These are phyloP conservation scores for Xylophagus ater DNA, from an alignment of 2,888 invertebrate species.

Conservation along the genomic window DNA sequence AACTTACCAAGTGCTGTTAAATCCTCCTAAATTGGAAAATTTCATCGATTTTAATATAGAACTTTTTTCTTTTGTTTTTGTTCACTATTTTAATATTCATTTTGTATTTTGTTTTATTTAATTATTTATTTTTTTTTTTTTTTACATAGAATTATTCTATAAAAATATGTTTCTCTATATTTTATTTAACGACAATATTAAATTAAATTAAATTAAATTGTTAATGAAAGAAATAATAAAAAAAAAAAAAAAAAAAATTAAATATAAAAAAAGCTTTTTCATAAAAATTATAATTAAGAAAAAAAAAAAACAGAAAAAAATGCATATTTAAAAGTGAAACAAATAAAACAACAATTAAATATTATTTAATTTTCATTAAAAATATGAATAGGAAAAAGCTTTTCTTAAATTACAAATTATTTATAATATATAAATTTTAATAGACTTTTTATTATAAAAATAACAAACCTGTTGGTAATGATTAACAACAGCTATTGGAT, in stretches of 20 bases:
- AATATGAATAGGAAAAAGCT: slow-evolving; percentile 11
- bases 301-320: no score
- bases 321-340: no score
- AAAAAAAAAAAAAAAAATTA: no score
- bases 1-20: slow-evolving; percentile 81
- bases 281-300: no score
- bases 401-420: no score
- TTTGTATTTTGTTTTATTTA: not conserved
- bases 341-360: no score
- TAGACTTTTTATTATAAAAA: not conserved
- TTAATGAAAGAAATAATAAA: no score
- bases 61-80: slow-evolving; percentile 47
- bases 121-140: slow-evolving; percentile 1
- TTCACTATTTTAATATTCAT: slow-evolving; percentile 7
- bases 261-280: no score
- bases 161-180: slow-evolving; percentile 1
- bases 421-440: no score
- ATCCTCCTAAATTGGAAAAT: slow-evolving; percentile 54
- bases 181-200: no score
- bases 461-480: slow-evolving; percentile 51
- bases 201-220: no score
- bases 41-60: slow-evolving; percentile 8
- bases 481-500: slow-evolving; percentile 52
- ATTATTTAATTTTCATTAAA: no score
- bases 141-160: slow-evolving; percentile 3